Base-by-base conservation (phyloP, 2,113 vertebrate species). In the Murina feae region DNA sequence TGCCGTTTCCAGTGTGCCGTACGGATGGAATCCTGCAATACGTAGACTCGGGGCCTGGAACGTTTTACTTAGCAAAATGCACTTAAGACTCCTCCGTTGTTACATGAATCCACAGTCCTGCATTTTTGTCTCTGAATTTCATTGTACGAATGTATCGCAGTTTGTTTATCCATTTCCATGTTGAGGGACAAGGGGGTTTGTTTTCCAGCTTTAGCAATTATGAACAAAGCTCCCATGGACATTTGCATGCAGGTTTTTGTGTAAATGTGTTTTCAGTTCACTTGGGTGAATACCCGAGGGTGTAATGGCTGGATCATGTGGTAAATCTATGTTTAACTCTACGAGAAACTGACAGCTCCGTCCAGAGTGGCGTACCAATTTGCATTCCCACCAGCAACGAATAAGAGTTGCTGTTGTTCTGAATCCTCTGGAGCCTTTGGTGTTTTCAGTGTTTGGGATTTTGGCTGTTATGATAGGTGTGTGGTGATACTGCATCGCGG, bases 71-170 rank as follows among this genome's bases (percentile, higher is more conserved):
- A 39, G 51, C 28, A 71, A 42, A 49, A 37, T 8, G 71, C 39
- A 4, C 35, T 60, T 16, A 25, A 25, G 78, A 11, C 44, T 28
- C 30, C n/a, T 18, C 49, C 25, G 3, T 51, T 51, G 20, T 42
- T 30, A n/a, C 11, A 3, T 84, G 49, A 39, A n/a, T 47, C 78
- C 20, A 3, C 23, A 21, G 89, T 49, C 49, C 51, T 5, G 3
- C 16, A 1, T 14, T 49, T 30, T 76, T 42, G 14, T 47, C 58
- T 69, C 74, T 63, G n/a, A 49, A 4, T 11, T 11, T 6, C 6
- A 1, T 35, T n/a, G 35, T 72, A 4, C 25, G 35, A n/a, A 28
- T 3, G 1, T 4, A 4, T 28, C 5, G 4, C 37, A 3, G 39
- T 32, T 75, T 58, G 11, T 51, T 74, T 32, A 37, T 17, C 18